Conservation (phyloP, 2,888 invertebrate species). For the Mallateleia sp. region DNA sequence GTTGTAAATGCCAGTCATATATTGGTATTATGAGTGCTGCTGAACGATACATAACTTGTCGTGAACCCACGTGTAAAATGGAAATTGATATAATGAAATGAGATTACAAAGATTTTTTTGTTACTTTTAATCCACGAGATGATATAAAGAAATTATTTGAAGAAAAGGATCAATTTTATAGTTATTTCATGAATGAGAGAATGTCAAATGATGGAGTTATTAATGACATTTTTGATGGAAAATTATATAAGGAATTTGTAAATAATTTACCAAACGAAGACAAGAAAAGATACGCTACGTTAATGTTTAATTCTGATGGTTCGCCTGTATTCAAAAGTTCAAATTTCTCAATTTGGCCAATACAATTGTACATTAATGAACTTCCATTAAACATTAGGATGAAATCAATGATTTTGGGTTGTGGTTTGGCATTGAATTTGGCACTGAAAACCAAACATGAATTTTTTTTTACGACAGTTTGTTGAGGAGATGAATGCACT, state of each 20-base stretch:
- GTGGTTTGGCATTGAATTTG: no score
- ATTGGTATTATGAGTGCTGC: not conserved
- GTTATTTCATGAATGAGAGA: slow-evolving; percentile 31
- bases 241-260: slow-evolving; percentile 21
- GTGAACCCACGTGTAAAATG: slow-evolving; percentile 11
- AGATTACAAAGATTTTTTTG: slow-evolving; percentile 36
- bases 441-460: no score
- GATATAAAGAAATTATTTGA: slow-evolving; percentile 17
- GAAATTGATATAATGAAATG: slow-evolving; percentile 2
- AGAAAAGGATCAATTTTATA: slow-evolving; percentile 11
- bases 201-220: not conserved
- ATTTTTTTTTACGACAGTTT: no score
- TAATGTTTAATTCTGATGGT: slow-evolving; percentile 45
- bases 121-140: slow-evolving; percentile 12
- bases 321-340: slow-evolving; percentile 27
- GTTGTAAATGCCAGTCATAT: slow-evolving; percentile 29
- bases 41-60: not conserved
- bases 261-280: not conserved
- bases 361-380: no score
- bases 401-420: no score
- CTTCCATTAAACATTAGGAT: no score
- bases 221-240: slow-evolving; percentile 24
- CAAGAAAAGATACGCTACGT: slow-evolving; percentile 15
- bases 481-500: no score
- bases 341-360: slow-evolving; percentile 41